Percentiles rank a stretch among this genome's conserved stretches.
Conservation (phyloP, 2,888 invertebrate genomes). For the Pelosia muscerda region DNA sequence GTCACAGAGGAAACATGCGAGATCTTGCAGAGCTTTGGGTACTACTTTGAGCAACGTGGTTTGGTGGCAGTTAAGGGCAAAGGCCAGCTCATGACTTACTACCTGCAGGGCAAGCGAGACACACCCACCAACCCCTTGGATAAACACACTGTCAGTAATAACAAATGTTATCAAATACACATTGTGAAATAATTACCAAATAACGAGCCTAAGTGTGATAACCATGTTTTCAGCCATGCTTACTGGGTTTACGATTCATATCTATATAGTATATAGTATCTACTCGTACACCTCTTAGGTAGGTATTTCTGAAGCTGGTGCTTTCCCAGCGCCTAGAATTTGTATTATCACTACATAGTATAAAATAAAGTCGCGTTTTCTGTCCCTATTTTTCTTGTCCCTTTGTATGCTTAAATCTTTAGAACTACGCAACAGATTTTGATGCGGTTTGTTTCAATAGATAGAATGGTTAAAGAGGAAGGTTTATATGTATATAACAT, state of each 20-base stretch:
- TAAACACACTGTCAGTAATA: constrained; percentile 58
- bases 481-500: too few species aligned
- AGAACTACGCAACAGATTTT: too few species aligned
- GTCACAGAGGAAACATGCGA: constrained; percentile 98
- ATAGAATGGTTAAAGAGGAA: too few species aligned
- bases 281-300: too few species aligned
- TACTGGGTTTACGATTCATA: neutral
- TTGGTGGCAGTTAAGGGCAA: constrained; percentile 98
- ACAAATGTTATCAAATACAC: neutral
- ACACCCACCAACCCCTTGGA: constrained; percentile 44
- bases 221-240: neutral
- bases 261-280: too few species aligned
- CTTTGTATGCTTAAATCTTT: too few species aligned
- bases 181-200: neutral
- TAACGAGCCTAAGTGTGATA: neutral
- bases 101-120: constrained; percentile 89
- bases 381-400: too few species aligned
- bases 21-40: constrained; percentile 95
- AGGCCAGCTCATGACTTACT: constrained; percentile 98
- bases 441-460: too few species aligned
- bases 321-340: too few species aligned
- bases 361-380: too few species aligned
- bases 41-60: constrained; percentile 97
- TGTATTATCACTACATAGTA: too few species aligned
- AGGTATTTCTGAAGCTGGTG: too few species aligned